These are phyloP conservation scores for Euglossa dilemma DNA, from an alignment of 1,140 invertebrate species.

Conservation along the genomic window DNA sequence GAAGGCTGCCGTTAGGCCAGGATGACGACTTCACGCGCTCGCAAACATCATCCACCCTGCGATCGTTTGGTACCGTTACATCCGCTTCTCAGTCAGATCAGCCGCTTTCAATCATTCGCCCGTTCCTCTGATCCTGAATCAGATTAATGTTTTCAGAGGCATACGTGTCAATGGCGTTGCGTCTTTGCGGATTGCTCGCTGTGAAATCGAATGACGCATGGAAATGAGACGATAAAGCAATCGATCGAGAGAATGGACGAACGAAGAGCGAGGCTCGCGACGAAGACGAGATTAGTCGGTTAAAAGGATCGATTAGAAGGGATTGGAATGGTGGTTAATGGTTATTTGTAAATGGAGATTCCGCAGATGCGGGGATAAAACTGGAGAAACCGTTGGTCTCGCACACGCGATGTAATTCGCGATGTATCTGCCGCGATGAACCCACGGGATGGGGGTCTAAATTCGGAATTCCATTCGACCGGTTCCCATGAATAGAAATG, in stretches of 20 bases:
- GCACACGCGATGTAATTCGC: neutral
- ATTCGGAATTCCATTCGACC: constrained; percentile 5
- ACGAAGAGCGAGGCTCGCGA: neutral
- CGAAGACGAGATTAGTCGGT: neutral
- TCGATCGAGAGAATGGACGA: neutral
- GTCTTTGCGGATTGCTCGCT: neutral
- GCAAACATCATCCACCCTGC: neutral
- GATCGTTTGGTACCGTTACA: neutral
- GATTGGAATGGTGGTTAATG: neutral
- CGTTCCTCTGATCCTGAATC: neutral
- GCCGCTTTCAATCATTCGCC: neutral
- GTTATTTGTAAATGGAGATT: neutral
- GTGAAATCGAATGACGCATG: constrained; percentile 1
- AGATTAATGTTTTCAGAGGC: neutral
- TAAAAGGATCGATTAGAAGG: neutral
- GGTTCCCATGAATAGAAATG: neutral
- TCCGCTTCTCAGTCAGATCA: too few relatives aligned
- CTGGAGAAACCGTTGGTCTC: neutral
- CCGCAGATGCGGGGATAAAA: neutral
- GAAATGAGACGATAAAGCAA: neutral
- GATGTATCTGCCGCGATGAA: neutral
- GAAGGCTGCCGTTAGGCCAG: neutral
- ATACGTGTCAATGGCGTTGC: neutral
- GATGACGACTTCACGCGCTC: too few relatives aligned
- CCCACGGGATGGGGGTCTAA: neutral